phyloP scores from a whole-genome alignment of 2,797 vertebrate genomes.

The Cyprinella venusta region DNA sequence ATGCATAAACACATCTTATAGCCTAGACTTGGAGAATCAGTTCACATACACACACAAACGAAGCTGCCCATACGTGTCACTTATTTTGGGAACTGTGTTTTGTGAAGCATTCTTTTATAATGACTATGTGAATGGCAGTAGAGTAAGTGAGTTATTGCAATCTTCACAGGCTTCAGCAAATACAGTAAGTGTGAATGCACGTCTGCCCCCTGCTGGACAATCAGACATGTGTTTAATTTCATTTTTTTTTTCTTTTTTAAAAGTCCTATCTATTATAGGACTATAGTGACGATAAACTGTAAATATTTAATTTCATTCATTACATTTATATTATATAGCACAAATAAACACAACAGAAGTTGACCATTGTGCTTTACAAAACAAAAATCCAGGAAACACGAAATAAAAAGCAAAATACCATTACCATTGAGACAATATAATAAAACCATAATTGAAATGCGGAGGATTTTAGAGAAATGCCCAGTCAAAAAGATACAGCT shows the following conservation, averaged over 20 bases:
- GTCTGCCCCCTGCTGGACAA: conserved; percentile 45
- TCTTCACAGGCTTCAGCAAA: conserved; percentile 1
- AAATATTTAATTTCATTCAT: neutral
- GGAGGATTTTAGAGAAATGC: no score
- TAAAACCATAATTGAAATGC: no score
- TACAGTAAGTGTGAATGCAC: neutral
- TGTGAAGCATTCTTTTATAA: conserved; percentile 21
- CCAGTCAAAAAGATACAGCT: no score
- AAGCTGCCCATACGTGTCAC: neutral
- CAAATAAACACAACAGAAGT: no score
- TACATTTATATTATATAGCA: no score
- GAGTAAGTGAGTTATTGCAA: neutral
- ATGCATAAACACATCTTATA: neutral
- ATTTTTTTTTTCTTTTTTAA: neutral
- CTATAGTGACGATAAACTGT: neutral
- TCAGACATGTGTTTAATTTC: neutral
- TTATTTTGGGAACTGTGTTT: neutral
- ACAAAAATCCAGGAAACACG: no score
- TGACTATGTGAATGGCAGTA: neutral
- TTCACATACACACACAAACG: neutral
- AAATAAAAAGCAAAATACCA: no score
- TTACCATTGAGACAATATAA: no score
- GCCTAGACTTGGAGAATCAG: neutral
- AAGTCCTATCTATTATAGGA: neutral
- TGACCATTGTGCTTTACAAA: no score